phyloP scores from a whole-genome alignment of 2,113 vertebrate genomes.

The Dasyprocta punctata region DNA sequence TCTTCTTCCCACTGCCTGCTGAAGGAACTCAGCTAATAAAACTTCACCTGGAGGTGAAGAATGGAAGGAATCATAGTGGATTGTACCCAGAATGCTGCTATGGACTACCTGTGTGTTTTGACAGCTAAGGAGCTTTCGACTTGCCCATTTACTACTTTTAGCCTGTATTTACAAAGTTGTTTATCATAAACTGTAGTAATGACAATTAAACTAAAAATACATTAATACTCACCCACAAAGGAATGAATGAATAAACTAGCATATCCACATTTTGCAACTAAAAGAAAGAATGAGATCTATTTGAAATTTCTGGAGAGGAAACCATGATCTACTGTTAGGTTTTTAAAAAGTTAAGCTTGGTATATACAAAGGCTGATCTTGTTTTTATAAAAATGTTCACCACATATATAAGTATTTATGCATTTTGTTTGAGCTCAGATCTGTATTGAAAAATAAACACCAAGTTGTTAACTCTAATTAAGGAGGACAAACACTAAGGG shows the following conservation, averaged over 20 bases:
- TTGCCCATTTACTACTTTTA: background rate
- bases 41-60: background rate
- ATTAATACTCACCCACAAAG: background rate
- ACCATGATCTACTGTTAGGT: background rate
- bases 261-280: background rate
- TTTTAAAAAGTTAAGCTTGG: background rate
- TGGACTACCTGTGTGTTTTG: background rate
- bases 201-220: conserved; percentile 8
- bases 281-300: background rate
- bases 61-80: background rate
- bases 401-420: background rate
- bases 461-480: background rate
- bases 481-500: background rate
- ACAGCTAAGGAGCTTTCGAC: background rate
- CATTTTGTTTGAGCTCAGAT: background rate
- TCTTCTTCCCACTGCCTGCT: background rate
- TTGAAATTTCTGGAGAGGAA: background rate
- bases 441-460: conserved; percentile 2
- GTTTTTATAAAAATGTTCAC: conserved; percentile 22
- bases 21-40: conserved; percentile 26
- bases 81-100: background rate
- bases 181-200: background rate
- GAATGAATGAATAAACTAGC: background rate
- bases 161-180: background rate
- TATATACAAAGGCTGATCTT: background rate